A percentile compares a stretch with the other conserved stretches of the same genome.
Conservation (phyloP, 1,140 invertebrate genomes). For the Choristoneura fumiferana region DNA sequence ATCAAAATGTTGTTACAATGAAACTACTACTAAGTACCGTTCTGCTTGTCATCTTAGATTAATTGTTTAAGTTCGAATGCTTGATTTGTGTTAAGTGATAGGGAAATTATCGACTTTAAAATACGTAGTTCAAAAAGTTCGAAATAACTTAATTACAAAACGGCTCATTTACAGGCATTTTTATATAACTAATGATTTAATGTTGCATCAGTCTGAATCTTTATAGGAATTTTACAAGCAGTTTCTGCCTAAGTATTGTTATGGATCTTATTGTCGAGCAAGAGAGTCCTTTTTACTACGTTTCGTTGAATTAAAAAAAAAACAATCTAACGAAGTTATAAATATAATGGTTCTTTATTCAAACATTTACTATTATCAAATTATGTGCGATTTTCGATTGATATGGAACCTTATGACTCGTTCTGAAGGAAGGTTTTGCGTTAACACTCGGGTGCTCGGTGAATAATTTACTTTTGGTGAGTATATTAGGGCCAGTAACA, state of each 20-base stretch:
- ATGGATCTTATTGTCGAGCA: background rate
- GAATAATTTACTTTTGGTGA: background rate
- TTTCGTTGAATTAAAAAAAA: background rate
- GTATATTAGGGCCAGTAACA: slow-evolving; percentile 3
- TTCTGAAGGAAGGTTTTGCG: slow-evolving; percentile 6
- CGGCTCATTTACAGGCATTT: slow-evolving; percentile 1
- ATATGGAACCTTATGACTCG: background rate
- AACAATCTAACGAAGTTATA: too few species aligned
- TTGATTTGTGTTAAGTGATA: slow-evolving; percentile 7
- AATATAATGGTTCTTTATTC: too few species aligned
- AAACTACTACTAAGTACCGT: background rate
- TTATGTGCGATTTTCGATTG: background rate
- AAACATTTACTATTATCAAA: too few species aligned
- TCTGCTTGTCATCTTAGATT: slow-evolving; percentile 15
- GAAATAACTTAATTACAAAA: background rate
- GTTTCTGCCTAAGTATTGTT: background rate
- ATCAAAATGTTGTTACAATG: slow-evolving; percentile 14
- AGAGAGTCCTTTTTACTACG: background rate
- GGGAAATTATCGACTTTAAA: slow-evolving; percentile 2
- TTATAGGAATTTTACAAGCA: slow-evolving; percentile 14
- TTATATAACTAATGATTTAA: background rate
- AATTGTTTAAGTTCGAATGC: slow-evolving; percentile 9
- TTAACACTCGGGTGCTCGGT: background rate
- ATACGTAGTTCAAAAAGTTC: slow-evolving; percentile 9
- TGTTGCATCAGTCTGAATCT: background rate